Percentiles rank a stretch among this genome's conserved stretches.
Conservation (phyloP, 2,888 invertebrate species). For the Synanthedon myopaeformis region DNA sequence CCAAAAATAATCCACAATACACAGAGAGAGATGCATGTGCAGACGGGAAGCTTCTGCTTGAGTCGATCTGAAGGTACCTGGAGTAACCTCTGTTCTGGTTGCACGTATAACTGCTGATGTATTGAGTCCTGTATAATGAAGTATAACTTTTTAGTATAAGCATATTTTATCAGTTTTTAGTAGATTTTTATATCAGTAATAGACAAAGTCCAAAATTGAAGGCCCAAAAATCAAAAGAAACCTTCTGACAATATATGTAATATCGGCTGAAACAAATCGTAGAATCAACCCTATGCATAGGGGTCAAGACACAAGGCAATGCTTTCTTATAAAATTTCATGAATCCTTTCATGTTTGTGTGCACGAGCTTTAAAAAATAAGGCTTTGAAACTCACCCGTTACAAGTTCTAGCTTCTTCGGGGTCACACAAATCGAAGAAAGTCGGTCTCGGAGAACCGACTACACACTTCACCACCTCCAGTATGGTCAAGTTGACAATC, state of each 20-base stretch:
- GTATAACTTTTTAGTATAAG: conserved; percentile 1
- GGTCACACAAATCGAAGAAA: conserved; percentile 79
- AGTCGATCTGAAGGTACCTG: conserved; percentile 72
- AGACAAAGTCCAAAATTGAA: too few relatives aligned
- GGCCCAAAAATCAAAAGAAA: too few relatives aligned
- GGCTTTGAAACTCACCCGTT: conserved; percentile 41
- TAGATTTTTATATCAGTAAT: too few relatives aligned
- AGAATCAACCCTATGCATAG: too few relatives aligned
- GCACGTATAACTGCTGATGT: conserved; percentile 73
- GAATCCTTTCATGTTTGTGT: too few relatives aligned
- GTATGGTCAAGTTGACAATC: conserved; percentile 70
- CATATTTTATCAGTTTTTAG: not conserved
- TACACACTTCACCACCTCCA: conserved; percentile 74
- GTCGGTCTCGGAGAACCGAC: conserved; percentile 81
- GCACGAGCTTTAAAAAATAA: too few relatives aligned
- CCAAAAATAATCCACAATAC: conserved; percentile 75
- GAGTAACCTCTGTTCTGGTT: conserved; percentile 68
- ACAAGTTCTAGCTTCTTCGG: conserved; percentile 75
- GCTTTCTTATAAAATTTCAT: too few relatives aligned
- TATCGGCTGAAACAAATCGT: too few relatives aligned
- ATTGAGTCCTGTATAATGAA: conserved; percentile 54
- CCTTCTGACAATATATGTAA: too few relatives aligned
- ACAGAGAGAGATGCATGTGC: conserved; percentile 80
- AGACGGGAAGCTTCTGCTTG: conserved; percentile 79
- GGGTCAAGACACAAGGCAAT: too few relatives aligned